Percentiles rank a stretch among this genome's conserved stretches.
These are phyloP conservation scores for Pontoporia blainvillei DNA, from an alignment of 2,113 vertebrate genomes.

Conservation along the genomic window DNA sequence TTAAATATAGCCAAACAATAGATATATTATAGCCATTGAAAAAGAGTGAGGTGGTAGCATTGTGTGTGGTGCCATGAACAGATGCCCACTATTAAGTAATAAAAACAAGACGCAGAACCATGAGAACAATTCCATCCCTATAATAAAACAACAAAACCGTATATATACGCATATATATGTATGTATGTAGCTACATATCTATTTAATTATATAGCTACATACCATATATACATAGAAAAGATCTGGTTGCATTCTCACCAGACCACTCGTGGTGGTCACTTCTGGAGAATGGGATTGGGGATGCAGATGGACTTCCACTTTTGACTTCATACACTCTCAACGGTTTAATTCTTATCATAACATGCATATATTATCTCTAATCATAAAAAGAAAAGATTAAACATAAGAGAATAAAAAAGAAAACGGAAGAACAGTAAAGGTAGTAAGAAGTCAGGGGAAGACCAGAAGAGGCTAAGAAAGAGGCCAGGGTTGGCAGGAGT, in stretches of 20 bases:
- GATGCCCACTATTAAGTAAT: neutral
- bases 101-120: neutral
- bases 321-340: neutral
- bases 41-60: neutral
- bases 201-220: fast-evolving
- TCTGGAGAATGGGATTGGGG: neutral
- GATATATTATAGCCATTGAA: too few relatives aligned
- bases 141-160: neutral
- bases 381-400: neutral
- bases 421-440: neutral
- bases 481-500: neutral
- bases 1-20: neutral
- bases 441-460: neutral
- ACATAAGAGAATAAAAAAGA: neutral
- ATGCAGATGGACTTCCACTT: neutral
- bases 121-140: neutral
- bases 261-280: neutral
- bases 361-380: neutral
- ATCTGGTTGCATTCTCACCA: neutral
- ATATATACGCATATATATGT: too few relatives aligned
- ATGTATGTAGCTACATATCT: neutral
- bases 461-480: neutral
- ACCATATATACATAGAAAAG: neutral
- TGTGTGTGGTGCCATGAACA: neutral
- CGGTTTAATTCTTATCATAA: neutral